Evolutionary conservation across 92 coral and sea anemone genomes (phyloP), one percentile per base, ranked within the genome.

Genomic region (Zoanthus gigantus): DNA sequence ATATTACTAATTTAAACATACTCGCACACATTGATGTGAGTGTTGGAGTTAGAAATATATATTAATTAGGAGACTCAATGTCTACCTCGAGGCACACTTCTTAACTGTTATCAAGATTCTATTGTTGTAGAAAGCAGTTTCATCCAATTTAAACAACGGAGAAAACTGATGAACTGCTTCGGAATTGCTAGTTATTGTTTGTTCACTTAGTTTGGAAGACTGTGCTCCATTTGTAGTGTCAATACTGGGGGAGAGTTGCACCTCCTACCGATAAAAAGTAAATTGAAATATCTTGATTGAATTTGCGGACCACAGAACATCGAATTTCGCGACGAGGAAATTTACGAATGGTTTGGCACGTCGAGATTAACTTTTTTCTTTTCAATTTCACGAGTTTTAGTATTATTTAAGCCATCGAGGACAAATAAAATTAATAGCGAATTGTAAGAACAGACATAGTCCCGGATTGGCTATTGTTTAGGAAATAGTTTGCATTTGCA

Each of bases 201-300:
- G 75, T 71, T 28, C 63, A 81, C 85, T 81, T 65, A 81, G 42
- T 81, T 16, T 81, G 30, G 74, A 81, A 60, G 58, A 81, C 48
- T 67, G 9, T 67, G 75, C 15, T 81, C 85, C 85, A 81, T 81
- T 81, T 81, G 85, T 46, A 81, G 85, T 81, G 85, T 81, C 85
- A 81, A 81, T 81, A 81, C 42, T 46, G 65, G 85, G 85, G 66
- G 85, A 81, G 23, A 15, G 28, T 31, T 17, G 60, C 76, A 58
- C 85, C 85, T 37, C 85, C 85, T 65, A 46, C 60, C 75, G 45
- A 81, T 81, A 66, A 81, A 61, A 48, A 45, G 28, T 13, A 54
- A 47, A 66, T 50, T 44, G 14, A 81, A 46, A 58, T 81, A 23
- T 0, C 53, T 15, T 68, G 85, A 81, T 81, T 47, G 61, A 42